phyloP scores from a whole-genome alignment of 53 echinoderm and acorn worm genomes.

The Patiria pectinifera region DNA sequence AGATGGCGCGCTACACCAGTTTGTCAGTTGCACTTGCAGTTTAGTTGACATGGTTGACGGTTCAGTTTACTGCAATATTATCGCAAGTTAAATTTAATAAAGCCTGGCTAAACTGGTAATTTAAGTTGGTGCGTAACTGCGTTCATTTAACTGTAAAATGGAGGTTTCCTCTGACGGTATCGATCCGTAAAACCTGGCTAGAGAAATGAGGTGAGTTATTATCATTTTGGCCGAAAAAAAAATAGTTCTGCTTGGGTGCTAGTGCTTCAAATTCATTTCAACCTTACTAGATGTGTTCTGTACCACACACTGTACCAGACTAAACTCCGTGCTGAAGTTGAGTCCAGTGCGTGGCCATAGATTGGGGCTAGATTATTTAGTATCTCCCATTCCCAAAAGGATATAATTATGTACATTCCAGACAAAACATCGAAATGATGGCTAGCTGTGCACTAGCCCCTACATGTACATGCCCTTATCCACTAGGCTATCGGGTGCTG shows the following conservation, averaged over 20 bases:
- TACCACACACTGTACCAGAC: too few relatives aligned
- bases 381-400: too few relatives aligned
- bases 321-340: too few relatives aligned
- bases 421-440: too few relatives aligned
- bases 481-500: too few relatives aligned
- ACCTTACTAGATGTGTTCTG: too few relatives aligned
- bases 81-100: neutral
- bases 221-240: neutral
- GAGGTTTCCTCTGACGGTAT: constrained; percentile 32
- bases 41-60: neutral
- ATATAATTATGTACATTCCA: too few relatives aligned
- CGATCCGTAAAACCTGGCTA: neutral
- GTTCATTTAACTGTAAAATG: constrained; percentile 1
- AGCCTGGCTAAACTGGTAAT: neutral
- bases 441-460: too few relatives aligned
- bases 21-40: neutral
- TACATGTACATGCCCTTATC: too few relatives aligned
- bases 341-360: too few relatives aligned
- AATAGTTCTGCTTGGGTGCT: too few relatives aligned
- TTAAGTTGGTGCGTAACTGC: neutral
- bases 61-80: neutral
- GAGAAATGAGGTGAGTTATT: constrained; percentile 29
- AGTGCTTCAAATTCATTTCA: neutral
- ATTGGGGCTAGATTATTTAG: too few relatives aligned
- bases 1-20: constrained; percentile 19